Evolutionary conservation across 2,113 vertebrate genomes (phyloP).

Genomic region (Daboia siamensis): DNA sequence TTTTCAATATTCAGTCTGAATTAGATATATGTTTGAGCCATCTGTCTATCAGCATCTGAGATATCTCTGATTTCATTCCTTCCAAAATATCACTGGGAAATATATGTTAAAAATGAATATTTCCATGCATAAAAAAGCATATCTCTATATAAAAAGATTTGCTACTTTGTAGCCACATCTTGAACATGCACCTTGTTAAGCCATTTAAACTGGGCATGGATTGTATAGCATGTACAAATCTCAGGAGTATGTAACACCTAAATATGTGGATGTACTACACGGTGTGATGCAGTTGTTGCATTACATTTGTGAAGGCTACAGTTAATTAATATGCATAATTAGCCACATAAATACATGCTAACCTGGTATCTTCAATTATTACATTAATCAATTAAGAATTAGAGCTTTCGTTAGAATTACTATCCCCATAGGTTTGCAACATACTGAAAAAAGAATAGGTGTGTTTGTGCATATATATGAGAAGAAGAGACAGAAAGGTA

Average conservation of each 20-base stretch:
- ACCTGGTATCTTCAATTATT: slow-evolving; percentile 63
- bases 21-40: not conserved
- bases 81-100: not conserved
- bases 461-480: not conserved
- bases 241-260: not conserved
- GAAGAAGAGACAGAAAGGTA: not conserved
- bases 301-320: slow-evolving; percentile 30
- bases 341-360: slow-evolving; percentile 65
- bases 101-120: not conserved
- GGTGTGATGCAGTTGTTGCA: slow-evolving; percentile 25
- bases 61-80: not conserved
- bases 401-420: slow-evolving; percentile 39
- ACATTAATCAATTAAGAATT: slow-evolving; percentile 68
- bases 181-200: not conserved
- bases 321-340: slow-evolving; percentile 56
- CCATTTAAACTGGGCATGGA: not conserved
- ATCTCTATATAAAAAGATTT: not conserved
- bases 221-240: not conserved
- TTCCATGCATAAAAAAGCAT: not conserved
- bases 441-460: not conserved
- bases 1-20: not conserved
- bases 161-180: not conserved
- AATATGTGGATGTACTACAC: not conserved
- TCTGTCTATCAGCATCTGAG: not conserved
- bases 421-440: not conserved